Evolutionary conservation across 2,797 vertebrate genomes (phyloP), one percentile per base, ranked within the genome.

Genomic region (Fundulus diaphanus): DNA sequence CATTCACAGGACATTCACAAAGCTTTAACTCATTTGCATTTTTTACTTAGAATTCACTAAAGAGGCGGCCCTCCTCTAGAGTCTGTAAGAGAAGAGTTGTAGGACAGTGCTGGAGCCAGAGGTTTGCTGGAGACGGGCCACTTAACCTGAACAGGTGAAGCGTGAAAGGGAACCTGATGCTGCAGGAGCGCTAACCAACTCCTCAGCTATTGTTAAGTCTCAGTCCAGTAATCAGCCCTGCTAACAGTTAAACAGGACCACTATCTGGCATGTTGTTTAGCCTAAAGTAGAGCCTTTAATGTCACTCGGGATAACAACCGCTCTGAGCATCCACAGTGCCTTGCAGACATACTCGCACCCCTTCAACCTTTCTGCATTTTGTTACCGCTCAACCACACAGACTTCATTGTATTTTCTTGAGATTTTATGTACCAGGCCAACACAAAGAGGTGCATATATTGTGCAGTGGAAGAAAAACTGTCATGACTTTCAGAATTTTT

Each of bases 21-120:
- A 63, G 67, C 42, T 79, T 79, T 82, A n/a, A 27, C 68, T 71
- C n/a, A 68, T 22, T 40, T 75, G 33, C 69, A 73, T 74, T 61
- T 74, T 73, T 70, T 5, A 24, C 59, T 72, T 7, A 66, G 80
- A 70, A 59, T 3, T 24, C 15, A 24, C 74, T 68, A 20, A 63
- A 46, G 51, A 70, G 68, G 42, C 6, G 56, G 7, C 15, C 15
- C 54, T 46, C 33, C 42, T 13, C 52, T 79, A 18, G 54, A 71
- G 29, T 33, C 40, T 70, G 3, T 2, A 48, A 18, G 48, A 56
- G 40, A 42, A 20, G 33, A 12, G 13, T 63, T 69, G 12, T 7
- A 76, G 52, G 33, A 72, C 51, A 67, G 61, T 31, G 18, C 48
- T 35, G 51, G 74, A 49, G 54, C 40, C 69, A 69, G 51, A 68